These are phyloP conservation scores for Erebia ligea DNA, from an alignment of 2,888 invertebrate species.

Conservation along the genomic window DNA sequence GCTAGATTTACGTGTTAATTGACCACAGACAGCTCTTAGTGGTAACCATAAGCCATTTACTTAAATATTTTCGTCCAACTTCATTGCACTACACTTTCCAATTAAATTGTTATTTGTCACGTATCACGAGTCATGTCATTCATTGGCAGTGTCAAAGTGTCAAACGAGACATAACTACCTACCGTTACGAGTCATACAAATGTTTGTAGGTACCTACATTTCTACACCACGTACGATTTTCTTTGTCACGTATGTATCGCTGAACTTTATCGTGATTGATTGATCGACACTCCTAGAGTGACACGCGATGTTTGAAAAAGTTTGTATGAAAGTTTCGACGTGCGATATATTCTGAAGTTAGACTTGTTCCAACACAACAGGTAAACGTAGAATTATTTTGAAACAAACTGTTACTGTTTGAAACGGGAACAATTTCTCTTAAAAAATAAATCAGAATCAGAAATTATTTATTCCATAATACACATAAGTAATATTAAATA, in stretches of 20 bases:
- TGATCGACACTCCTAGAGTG: conserved; percentile 2
- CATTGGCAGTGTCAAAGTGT: background rate
- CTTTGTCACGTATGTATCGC: background rate
- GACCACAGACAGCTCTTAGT: too few species aligned
- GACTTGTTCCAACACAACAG: background rate
- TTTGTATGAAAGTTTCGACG: conserved; percentile 9
- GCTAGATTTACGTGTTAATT: too few species aligned
- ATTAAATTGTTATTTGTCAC: background rate
- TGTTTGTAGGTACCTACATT: background rate
- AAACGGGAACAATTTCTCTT: too few species aligned
- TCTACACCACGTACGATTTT: background rate
- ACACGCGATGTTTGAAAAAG: background rate
- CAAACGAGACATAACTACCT: background rate
- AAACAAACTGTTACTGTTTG: too few species aligned
- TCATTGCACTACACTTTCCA: background rate
- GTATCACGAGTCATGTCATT: too few species aligned
- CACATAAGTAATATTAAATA: too few species aligned
- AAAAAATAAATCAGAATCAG: too few species aligned
- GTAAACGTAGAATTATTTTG: background rate
- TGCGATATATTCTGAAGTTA: background rate
- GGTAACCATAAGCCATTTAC: too few species aligned
- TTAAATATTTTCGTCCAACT: too few species aligned
- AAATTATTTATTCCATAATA: too few species aligned
- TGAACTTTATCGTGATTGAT: conserved; percentile 4
- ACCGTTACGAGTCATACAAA: background rate